Base-by-base conservation (phyloP, 2,888 invertebrate genomes). In the Allacma fusca region DNA sequence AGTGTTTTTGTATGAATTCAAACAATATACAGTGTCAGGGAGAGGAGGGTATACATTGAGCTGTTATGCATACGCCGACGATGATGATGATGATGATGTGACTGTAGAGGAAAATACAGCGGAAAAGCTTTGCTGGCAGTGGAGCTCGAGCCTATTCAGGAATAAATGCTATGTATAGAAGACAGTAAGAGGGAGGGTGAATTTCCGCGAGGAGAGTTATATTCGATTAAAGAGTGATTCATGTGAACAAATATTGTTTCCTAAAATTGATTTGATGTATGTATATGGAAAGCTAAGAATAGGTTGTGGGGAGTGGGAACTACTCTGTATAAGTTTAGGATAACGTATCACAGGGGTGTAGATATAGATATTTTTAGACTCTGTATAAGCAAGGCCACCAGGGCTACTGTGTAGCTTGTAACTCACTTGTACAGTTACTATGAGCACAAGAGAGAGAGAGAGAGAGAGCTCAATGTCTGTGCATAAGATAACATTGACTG, bases 171-270 rank as follows among this genome's bases (percentile, higher is more conserved):
- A 34, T 50, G 50, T 62, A 26, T 62, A n/a, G 62, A 62, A 62
- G 62, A 12, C 62, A 62, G 62, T 24, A 70, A 75, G 72, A 74
- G 78, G 77, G 78, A 80, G 76, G 59, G 76, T 62, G 59, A 26
- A 74, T 68, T 75, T 72, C 70, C 70, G 28, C 71, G 64, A 73
- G 64, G 64, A 78, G 76, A 72, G 62, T 50, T 78, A 78, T 77
- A 78, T 80, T 79, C 81, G 80, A 79, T 78, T 79, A 81, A 78
- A 81, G 81, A 78, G 75, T 81, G 81, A 81, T 81, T 81, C 81
- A 81, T 81, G 79, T 79, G 78, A 79, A 75, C 74, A 81, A 81
- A 81, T 79, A 81, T 81, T 81, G 81, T 81, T 81, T 81, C 78
- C 76, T 44, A 78, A 81, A 81, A 79, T 79, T 81, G 80, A 81